Conservation (phyloP, 2,797 vertebrate species). For the Petrocephalus sullivani region DNA sequence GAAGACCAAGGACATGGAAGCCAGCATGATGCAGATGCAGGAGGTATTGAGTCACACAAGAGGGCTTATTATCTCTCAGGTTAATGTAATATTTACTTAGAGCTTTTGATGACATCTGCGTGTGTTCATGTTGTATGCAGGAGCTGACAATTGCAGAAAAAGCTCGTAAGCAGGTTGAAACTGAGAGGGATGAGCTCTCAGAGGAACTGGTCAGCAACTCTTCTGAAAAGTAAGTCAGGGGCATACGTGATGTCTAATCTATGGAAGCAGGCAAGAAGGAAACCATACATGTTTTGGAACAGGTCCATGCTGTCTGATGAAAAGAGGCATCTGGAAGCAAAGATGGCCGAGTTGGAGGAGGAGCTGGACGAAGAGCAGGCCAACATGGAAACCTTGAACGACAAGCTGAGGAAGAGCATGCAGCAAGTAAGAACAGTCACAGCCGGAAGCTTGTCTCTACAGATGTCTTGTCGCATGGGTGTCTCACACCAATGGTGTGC, state of each 20-base stretch:
- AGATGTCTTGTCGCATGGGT: not conserved
- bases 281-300: not conserved
- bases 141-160: conserved; percentile 87
- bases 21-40: conserved; percentile 89
- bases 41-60: conserved; percentile 65
- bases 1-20: conserved; percentile 88
- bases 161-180: conserved; percentile 83
- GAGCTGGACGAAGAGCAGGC: conserved; percentile 92
- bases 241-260: not conserved
- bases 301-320: conserved; percentile 84
- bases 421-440: conserved; percentile 72
- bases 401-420: conserved; percentile 83
- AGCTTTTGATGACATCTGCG: not conserved
- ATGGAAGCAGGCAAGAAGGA: not conserved
- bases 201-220: conserved; percentile 82
- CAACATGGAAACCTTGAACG: conserved; percentile 83
- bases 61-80: not conserved
- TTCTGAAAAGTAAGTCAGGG: conserved; percentile 73
- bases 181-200: conserved; percentile 85
- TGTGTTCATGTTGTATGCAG: conserved; percentile 46
- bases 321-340: conserved; percentile 84
- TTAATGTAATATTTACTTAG: not conserved
- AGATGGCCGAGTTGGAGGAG: conserved; percentile 87
- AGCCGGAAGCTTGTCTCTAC: not conserved
- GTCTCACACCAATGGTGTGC: not conserved